These are phyloP conservation scores for Thalassarche chlororhynchos DNA, from an alignment of 2,113 vertebrate species.

Conservation along the genomic window DNA sequence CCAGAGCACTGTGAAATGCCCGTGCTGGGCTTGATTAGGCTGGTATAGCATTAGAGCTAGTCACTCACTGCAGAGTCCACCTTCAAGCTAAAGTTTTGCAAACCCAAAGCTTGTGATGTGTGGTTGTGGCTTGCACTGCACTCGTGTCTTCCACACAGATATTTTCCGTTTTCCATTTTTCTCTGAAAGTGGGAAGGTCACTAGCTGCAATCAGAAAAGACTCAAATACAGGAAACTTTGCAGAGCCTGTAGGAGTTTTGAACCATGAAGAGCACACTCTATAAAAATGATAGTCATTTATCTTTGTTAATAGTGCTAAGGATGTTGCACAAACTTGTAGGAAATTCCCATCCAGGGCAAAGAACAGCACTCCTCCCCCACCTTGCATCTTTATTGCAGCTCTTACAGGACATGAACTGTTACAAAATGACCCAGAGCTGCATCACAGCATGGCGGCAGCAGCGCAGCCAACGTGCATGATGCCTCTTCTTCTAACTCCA, in stretches of 20 bases:
- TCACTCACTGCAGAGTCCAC: not conserved
- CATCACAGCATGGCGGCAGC: rapidly evolving
- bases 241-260: not conserved
- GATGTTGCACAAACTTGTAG: slow-evolving; percentile 9
- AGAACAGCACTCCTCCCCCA: not conserved
- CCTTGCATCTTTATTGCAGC: not conserved
- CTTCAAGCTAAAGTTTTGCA: not conserved
- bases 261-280: not conserved
- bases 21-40: not conserved
- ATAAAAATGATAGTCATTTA: not conserved
- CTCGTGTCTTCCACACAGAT: not conserved
- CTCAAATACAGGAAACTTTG: not conserved
- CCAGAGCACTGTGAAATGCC: not conserved
- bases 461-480: rapidly evolving
- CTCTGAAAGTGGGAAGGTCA: not conserved
- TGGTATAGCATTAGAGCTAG: not conserved
- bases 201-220: not conserved
- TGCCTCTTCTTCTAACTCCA: not conserved
- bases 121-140: not conserved
- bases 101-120: not conserved
- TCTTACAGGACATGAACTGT: not conserved
- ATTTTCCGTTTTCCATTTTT: not conserved
- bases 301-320: not conserved
- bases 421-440: not conserved
- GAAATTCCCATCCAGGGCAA: not conserved